Base-by-base conservation (phyloP, 2,113 vertebrate genomes). In the Mungos mungo region DNA sequence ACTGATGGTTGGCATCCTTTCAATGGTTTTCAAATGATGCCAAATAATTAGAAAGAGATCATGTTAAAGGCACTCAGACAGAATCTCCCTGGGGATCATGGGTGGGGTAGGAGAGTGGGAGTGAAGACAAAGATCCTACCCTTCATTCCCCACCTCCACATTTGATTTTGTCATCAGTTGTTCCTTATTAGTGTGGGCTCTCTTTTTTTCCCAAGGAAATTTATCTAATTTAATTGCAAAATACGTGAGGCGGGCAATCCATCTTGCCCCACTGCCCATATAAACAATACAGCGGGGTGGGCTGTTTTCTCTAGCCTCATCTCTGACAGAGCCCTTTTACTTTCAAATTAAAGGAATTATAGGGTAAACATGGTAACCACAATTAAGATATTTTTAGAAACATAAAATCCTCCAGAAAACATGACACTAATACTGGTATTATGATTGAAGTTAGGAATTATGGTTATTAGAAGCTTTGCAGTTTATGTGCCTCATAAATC, bases 381-480 rank as follows among this genome's bases (percentile, higher is more conserved):
- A 92, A 97, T 65, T 88, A 98, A 96, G 33, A 95, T 94, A 90
- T 90, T 97, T 97, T 96, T 93, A 52, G 97, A 98, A 97, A 97
- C 31, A 97, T 63, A 97, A 95, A 98, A 97, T 92, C 81, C 79
- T 93, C 96, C 3, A 2, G 50, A 96, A 97, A 98, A 93, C 35
- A 95, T 95, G 89, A 93, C 96, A 98, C 98, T 97, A 98, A 93
- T 94, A 87, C 35, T 82, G 54, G 90, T 72, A 89, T 95, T 92
- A 95, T 86, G 72, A 98, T 66, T 74, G 90, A 96, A 98, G 72
- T 52, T 86, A 97, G 92, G 88, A 98, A 98, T 98, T 97, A 93
- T 66, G 63, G 96, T 98, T 98, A 95, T 97, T 98, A 98, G 94
- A 97, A 98, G 90, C 95, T 98, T 97, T 91, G 72, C 96, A 60